Evolutionary conservation across 2,888 invertebrate genomes (phyloP), one percentile per base, ranked within the genome.

Genomic region (Phyllotreta cruciferae): DNA sequence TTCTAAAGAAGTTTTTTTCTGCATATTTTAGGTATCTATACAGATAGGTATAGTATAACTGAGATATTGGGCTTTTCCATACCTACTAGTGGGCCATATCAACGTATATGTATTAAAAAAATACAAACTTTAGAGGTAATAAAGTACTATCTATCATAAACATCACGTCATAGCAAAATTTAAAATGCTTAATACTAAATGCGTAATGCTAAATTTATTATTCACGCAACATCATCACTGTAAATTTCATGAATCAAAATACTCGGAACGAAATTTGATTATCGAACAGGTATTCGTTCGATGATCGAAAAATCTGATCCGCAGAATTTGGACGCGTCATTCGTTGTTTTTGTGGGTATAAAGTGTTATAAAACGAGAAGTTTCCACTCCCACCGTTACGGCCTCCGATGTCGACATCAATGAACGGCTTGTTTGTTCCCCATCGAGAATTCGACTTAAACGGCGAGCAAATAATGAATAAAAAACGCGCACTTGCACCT

Each of bases 241-340:
- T 3, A 47, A n/a, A 14, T 9, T 9, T 47, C 47, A 8, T n/a
- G 49, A 49, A 49, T 49, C 35, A 8, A 49, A 49, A 35, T 49
- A 10, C 35, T 35, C 24, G 24, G 24, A 24, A 24, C 24, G 14
- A 9, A 8, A 34, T 14, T 10, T 49, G 1, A 49, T 49, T n/a
- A 49, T 4, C 49, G 14, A 10, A 35, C 24, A 24, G 8, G 47
- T 47, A n/a, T 4, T 6, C 35, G n/a, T 35, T 35, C 9, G 4
- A 11, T 49, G 1, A 24, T 24, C 24, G 24, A 47, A 35, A 47
- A 35, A 3, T 49, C 24, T 4, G 24, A 24, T 24, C 24, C 34
- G 49, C 36, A 35, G 6, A n/a, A 49, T 10, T 44, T 49, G 34
- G 35, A 49, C 35, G 36, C 49, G 49, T 49, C 49, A 49, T 49